These are phyloP conservation scores for Sminthurinus signatus DNA, from an alignment of 1,140 invertebrate species.

Conservation along the genomic window DNA sequence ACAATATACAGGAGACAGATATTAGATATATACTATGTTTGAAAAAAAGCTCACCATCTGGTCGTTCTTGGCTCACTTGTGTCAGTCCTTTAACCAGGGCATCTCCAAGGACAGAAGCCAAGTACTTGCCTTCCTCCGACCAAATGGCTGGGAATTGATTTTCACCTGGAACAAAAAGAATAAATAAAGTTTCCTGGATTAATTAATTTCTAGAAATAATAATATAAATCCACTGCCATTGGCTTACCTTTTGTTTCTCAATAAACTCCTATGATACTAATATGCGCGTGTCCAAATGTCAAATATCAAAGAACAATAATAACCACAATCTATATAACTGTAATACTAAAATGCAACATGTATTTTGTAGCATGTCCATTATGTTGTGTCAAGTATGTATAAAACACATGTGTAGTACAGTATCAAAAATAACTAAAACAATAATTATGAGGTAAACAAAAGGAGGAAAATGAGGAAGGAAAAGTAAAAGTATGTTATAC, in stretches of 20 bases:
- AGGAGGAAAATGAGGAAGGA: no score
- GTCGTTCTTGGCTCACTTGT: slow-evolving; percentile 71
- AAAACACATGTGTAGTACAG: not conserved
- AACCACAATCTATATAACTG: no score
- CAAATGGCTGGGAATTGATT: slow-evolving; percentile 39
- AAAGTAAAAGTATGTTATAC: no score
- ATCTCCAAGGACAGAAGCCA: slow-evolving; percentile 71
- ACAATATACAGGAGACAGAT: no score
- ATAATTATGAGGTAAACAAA: no score
- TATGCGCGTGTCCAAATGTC: no score
- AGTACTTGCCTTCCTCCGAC: slow-evolving; percentile 40
- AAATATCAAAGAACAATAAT: no score
- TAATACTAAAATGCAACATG: no score
- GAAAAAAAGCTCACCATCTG: no score
- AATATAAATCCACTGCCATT: slow-evolving; percentile 6
- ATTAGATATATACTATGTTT: no score
- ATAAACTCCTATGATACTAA: not conserved
- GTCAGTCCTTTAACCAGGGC: slow-evolving; percentile 77
- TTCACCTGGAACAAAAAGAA: not conserved
- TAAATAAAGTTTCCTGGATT: not conserved
- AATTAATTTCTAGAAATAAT: not conserved
- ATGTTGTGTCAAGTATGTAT: not conserved
- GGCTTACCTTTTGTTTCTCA: slow-evolving; percentile 16
- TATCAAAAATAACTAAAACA: no score
- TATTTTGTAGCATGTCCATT: not conserved